Conservation (phyloP, 2,797 vertebrate species). For the Urosaurus nigricauda region DNA sequence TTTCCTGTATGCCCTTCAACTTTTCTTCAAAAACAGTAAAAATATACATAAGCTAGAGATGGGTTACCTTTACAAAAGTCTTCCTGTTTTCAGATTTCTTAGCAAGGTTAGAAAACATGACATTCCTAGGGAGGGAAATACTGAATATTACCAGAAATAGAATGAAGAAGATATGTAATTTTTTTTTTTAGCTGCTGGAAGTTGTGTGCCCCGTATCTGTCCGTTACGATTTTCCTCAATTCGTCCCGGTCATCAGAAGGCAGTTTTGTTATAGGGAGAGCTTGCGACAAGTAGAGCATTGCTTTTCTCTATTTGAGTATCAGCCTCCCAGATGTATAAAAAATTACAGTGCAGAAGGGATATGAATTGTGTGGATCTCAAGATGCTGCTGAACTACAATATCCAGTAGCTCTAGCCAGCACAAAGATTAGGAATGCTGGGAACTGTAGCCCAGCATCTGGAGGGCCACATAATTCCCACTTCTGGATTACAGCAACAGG, state of each 20-base stretch:
- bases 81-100: conserved; percentile 35
- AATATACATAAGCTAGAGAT: not conserved
- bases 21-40: not conserved
- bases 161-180: not conserved
- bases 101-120: conserved; percentile 19
- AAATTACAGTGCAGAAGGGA: no score
- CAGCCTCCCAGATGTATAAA: conserved; percentile 83
- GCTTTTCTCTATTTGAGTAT: conserved; percentile 88
- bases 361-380: no score
- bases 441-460: no score
- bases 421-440: no score
- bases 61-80: conserved; percentile 68
- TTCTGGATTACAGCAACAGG: no score
- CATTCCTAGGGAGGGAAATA: conserved; percentile 42
- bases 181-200: not conserved
- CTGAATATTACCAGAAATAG: not conserved
- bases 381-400: no score
- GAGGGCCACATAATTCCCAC: no score
- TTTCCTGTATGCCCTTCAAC: not conserved
- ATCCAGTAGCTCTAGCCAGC: no score
- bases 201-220: conserved; percentile 98
- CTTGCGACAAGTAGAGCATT: conserved; percentile 85
- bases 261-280: conserved; percentile 91
- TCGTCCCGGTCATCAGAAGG: conserved; percentile 97
- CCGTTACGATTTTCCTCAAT: conserved; percentile 97